Conservation (phyloP, 2,797 vertebrate species). For the Sebastes kiyomatsui region DNA sequence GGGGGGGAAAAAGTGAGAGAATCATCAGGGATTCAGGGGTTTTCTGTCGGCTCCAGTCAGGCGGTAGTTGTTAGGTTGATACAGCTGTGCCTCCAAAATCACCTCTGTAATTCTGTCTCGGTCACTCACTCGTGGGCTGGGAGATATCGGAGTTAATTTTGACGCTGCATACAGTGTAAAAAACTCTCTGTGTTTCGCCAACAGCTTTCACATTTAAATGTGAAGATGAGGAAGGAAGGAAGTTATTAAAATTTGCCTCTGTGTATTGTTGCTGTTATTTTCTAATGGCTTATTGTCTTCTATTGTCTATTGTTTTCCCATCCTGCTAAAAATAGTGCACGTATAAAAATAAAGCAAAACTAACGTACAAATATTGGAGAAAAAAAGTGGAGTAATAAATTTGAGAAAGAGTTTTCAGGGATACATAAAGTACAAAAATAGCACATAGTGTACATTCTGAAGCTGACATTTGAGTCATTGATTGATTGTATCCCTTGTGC, state of each 20-base stretch:
- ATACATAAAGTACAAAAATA: slow-evolving; percentile 9
- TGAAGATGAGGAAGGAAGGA: slow-evolving; percentile 3
- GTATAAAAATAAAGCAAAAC: slow-evolving; percentile 11
- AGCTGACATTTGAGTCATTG: not conserved
- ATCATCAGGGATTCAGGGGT: slow-evolving; percentile 30
- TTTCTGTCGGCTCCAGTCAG: slow-evolving; percentile 40
- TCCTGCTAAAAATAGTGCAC: slow-evolving; percentile 13
- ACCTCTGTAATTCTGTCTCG: slow-evolving; percentile 6
- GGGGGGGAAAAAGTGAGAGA: not conserved
- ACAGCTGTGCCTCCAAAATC: slow-evolving; percentile 34
- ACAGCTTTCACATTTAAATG: slow-evolving; percentile 4
- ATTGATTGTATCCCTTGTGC: slow-evolving; percentile 7
- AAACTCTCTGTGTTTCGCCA: not conserved
- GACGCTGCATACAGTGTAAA: not conserved
- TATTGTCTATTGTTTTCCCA: slow-evolving; percentile 18
- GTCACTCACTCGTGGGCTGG: not conserved
- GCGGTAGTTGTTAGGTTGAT: slow-evolving; percentile 16
- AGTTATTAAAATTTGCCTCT: not conserved
- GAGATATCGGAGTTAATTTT: slow-evolving; percentile 5
- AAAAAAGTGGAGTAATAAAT: not conserved
- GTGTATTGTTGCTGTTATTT: slow-evolving; percentile 1
- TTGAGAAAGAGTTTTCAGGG: not conserved
- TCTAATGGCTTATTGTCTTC: slow-evolving; percentile 7
- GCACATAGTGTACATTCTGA: slow-evolving; percentile 9
- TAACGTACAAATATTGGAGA: not conserved